phyloP scores from a whole-genome alignment of 2,113 vertebrate species.

The Sylvia atricapilla region DNA sequence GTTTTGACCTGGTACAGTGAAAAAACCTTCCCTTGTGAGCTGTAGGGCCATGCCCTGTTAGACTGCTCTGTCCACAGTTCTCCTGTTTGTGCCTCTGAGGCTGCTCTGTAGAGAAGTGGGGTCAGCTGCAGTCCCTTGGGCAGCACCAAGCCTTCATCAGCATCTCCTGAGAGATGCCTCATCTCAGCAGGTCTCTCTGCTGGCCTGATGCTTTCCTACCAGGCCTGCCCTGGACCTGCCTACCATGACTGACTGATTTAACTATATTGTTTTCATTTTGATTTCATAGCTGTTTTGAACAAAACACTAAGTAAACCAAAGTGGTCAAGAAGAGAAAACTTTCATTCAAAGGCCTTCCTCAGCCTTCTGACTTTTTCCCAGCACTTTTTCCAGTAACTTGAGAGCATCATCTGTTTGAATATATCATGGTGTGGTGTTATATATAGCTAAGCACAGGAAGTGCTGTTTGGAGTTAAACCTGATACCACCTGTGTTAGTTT shows the following conservation, averaged over 20 bases:
- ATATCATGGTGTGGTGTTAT: background rate
- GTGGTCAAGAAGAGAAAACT: background rate
- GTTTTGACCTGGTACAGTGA: background rate
- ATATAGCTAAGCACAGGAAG: background rate
- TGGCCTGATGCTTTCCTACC: background rate
- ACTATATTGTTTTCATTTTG: background rate
- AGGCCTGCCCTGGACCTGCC: rapidly evolving
- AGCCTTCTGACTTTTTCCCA: background rate
- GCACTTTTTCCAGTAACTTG: background rate
- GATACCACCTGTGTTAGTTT: background rate
- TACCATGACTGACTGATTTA: background rate
- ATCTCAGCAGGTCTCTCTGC: background rate
- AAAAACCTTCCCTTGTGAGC: rapidly evolving
- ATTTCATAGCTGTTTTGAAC: background rate
- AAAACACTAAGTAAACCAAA: background rate
- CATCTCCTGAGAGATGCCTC: rapidly evolving
- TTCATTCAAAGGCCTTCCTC: background rate
- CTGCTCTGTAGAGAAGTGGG: background rate
- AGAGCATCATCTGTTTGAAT: background rate
- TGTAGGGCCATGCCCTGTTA: rapidly evolving
- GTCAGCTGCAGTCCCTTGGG: no score
- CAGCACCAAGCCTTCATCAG: background rate
- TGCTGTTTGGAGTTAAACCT: background rate
- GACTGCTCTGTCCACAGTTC: rapidly evolving
- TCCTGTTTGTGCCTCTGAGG: rapidly evolving